phyloP scores from a whole-genome alignment of 2,888 invertebrate genomes.

The Palloptera scutellata region DNA sequence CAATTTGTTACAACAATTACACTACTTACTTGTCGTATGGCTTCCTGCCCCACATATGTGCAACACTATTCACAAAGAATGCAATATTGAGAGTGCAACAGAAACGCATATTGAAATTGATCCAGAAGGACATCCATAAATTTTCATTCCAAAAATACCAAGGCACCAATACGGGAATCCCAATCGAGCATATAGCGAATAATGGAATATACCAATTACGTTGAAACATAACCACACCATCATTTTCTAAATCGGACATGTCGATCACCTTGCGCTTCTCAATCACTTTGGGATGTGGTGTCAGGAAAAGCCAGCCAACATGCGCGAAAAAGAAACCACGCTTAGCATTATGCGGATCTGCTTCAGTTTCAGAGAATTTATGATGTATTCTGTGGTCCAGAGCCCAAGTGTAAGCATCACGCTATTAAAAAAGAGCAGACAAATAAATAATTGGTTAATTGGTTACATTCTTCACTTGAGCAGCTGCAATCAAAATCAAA shows the following conservation, averaged over 20 bases:
- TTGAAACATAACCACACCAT: constrained; percentile 80
- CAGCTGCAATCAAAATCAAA: background rate
- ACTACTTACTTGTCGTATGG: constrained; percentile 83
- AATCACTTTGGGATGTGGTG: constrained; percentile 82
- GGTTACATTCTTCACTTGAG: background rate
- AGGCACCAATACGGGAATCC: constrained; percentile 79
- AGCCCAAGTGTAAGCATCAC: constrained; percentile 86
- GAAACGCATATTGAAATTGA: constrained; percentile 85
- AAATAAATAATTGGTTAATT: background rate
- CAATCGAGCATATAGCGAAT: constrained; percentile 74
- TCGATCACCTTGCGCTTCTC: constrained; percentile 74
- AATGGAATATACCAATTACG: constrained; percentile 77
- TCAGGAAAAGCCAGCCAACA: constrained; percentile 88
- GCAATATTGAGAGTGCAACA: constrained; percentile 88
- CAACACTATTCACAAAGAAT: constrained; percentile 93
- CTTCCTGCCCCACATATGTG: constrained; percentile 91
- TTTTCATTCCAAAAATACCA: constrained; percentile 85
- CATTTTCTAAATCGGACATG: constrained; percentile 75
- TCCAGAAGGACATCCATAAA: constrained; percentile 80
- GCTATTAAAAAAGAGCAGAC: constrained; percentile 65
- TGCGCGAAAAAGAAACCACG: constrained; percentile 92
- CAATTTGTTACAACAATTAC: background rate
- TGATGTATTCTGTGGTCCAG: constrained; percentile 89
- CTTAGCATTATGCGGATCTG: constrained; percentile 77
- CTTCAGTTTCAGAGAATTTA: constrained; percentile 86